phyloP scores from a whole-genome alignment of 2,797 vertebrate genomes.

The Sciurus vulgaris region DNA sequence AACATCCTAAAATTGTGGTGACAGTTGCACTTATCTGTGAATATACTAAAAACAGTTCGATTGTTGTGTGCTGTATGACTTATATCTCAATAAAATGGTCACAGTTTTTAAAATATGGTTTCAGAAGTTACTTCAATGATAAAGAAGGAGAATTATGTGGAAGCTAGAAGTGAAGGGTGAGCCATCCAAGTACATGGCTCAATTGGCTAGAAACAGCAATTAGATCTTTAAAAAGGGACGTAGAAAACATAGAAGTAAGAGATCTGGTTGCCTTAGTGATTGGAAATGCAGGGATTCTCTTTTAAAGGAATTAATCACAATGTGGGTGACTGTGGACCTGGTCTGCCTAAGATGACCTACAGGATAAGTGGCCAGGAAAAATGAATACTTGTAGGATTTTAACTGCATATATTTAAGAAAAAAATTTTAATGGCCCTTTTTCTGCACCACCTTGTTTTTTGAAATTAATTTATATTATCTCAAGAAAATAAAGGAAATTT shows the following conservation, averaged over 20 bases:
- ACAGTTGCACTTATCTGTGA: background rate
- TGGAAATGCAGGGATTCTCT: slow-evolving; percentile 53
- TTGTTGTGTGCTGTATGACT: slow-evolving; percentile 23
- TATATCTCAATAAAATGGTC: slow-evolving; percentile 41
- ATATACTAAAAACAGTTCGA: background rate
- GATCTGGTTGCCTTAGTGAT: slow-evolving; percentile 45
- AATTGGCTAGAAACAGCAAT: slow-evolving; percentile 33
- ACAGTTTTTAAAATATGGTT: background rate
- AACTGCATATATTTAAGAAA: slow-evolving; percentile 56
- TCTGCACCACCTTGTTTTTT: slow-evolving; percentile 51
- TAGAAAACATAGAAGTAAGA: slow-evolving; percentile 46
- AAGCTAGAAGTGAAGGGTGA: slow-evolving; percentile 25
- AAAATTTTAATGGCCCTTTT: slow-evolving; percentile 44
- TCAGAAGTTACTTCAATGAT: slow-evolving; percentile 41
- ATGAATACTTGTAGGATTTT: slow-evolving; percentile 22
- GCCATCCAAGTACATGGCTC: background rate
- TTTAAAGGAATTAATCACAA: slow-evolving; percentile 55
- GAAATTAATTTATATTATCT: slow-evolving; percentile 56
- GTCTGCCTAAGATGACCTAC: slow-evolving; percentile 9
- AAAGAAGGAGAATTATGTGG: slow-evolving; percentile 33
- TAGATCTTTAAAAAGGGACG: slow-evolving; percentile 47
- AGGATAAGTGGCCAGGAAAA: background rate
- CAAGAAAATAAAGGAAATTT: slow-evolving; percentile 21
- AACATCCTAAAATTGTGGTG: slow-evolving; percentile 33
- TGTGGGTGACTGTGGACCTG: slow-evolving; percentile 38